phyloP scores from a whole-genome alignment of 2,797 vertebrate genomes.

The Apodemus agrarius region DNA sequence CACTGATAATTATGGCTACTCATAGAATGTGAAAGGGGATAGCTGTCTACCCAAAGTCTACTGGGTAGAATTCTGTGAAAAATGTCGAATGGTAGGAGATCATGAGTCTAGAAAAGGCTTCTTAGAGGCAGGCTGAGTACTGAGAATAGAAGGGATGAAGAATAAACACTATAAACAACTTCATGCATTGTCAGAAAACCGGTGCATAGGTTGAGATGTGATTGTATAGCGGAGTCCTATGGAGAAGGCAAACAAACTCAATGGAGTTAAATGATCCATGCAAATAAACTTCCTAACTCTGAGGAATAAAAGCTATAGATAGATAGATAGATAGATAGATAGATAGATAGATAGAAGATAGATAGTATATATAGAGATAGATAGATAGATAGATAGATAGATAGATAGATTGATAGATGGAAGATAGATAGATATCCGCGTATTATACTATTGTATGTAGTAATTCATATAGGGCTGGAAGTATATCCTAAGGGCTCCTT shows the following conservation, averaged over 20 bases:
- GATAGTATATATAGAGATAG: no score
- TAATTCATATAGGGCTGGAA: background rate
- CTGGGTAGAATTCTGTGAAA: background rate
- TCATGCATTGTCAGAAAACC: background rate
- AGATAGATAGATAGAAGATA: no score
- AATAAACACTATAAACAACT: background rate
- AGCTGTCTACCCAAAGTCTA: background rate
- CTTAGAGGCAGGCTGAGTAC: background rate
- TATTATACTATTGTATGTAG: background rate
- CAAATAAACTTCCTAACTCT: conserved; percentile 2
- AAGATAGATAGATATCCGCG: background rate
- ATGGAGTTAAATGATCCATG: background rate
- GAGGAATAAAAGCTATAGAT: background rate
- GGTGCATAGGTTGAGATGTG: background rate
- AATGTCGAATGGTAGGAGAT: background rate
- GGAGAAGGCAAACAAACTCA: background rate
- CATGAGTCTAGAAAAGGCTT: background rate
- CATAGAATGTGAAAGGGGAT: background rate
- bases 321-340: no score
- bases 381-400: no score
- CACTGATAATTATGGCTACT: background rate
- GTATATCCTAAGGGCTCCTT: background rate
- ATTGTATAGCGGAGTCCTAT: background rate
- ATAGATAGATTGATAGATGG: background rate
- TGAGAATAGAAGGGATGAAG: background rate